These are phyloP conservation scores for Tupiocoris notatus DNA, from an alignment of 2,888 invertebrate genomes.

Conservation along the genomic window DNA sequence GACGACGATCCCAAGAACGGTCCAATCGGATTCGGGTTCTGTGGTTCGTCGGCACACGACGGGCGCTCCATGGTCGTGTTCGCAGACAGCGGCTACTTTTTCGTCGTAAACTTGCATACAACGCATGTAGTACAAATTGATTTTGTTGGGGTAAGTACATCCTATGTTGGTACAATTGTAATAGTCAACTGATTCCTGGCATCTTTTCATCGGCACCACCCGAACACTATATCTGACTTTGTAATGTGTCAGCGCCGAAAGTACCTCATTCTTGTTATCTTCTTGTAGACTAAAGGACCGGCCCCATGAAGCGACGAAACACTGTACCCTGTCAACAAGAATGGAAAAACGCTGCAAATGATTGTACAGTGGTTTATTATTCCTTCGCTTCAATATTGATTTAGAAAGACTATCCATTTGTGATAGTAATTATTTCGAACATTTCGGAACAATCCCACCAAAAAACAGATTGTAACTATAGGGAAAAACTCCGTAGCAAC, in stretches of 20 bases:
- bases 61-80: neutral
- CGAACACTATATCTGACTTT: neutral
- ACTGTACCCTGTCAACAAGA: neutral
- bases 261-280: neutral
- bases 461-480: too few relatives aligned
- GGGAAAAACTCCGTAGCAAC: too few relatives aligned
- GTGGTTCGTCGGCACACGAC: neutral
- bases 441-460: too few relatives aligned
- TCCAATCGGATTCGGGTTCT: neutral
- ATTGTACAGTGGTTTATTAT: too few relatives aligned
- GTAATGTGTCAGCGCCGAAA: neutral
- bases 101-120: neutral
- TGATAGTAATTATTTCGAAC: too few relatives aligned
- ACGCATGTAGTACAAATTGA: neutral
- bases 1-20: neutral
- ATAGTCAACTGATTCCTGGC: neutral
- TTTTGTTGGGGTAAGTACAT: neutral
- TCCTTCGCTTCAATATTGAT: too few relatives aligned
- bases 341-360: too few relatives aligned
- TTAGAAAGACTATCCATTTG: too few relatives aligned
- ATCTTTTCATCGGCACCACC: neutral
- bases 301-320: neutral
- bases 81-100: neutral
- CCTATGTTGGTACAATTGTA: neutral
- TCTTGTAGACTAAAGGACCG: neutral